Conservation (phyloP, 1,140 invertebrate genomes). For the Alviniconcha marisindica region DNA sequence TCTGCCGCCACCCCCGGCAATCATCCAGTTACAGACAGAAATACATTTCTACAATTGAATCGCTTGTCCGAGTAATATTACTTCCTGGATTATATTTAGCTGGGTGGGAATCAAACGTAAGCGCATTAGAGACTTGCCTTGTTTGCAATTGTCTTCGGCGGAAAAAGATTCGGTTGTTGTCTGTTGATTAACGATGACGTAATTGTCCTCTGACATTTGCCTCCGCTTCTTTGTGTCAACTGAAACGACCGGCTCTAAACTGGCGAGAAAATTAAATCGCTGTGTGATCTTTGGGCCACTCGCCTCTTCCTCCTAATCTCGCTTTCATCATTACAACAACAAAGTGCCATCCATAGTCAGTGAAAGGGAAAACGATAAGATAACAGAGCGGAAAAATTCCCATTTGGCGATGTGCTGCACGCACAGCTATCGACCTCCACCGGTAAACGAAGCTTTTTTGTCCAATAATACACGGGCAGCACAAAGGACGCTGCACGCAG, state of each 20-base stretch:
- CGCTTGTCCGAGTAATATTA: too few relatives aligned
- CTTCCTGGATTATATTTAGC: too few relatives aligned
- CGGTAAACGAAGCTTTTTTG: not conserved
- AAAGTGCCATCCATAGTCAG: slow-evolving; percentile 11
- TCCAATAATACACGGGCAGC: not conserved
- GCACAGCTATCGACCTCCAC: not conserved
- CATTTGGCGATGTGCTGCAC: not conserved
- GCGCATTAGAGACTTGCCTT: too few relatives aligned
- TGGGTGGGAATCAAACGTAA: too few relatives aligned
- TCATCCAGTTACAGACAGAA: too few relatives aligned
- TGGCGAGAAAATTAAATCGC: slow-evolving; percentile 4
- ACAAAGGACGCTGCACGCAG: not conserved
- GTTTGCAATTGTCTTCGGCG: not conserved
- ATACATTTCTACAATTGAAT: too few relatives aligned
- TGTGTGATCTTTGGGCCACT: too few relatives aligned
- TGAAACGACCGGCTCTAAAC: not conserved
- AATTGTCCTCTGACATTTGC: too few relatives aligned
- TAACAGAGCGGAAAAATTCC: slow-evolving; percentile 19
- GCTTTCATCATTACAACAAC: not conserved
- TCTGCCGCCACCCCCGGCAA: too few relatives aligned
- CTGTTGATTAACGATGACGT: too few relatives aligned
- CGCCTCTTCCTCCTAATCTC: not conserved
- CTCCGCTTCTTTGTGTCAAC: too few relatives aligned
- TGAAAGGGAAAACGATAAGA: slow-evolving; percentile 6
- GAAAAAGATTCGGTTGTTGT: too few relatives aligned